Evolutionary conservation across 2,113 vertebrate genomes (phyloP), one percentile per base, ranked within the genome.

Genomic region (Eulemur rufifrons): DNA sequence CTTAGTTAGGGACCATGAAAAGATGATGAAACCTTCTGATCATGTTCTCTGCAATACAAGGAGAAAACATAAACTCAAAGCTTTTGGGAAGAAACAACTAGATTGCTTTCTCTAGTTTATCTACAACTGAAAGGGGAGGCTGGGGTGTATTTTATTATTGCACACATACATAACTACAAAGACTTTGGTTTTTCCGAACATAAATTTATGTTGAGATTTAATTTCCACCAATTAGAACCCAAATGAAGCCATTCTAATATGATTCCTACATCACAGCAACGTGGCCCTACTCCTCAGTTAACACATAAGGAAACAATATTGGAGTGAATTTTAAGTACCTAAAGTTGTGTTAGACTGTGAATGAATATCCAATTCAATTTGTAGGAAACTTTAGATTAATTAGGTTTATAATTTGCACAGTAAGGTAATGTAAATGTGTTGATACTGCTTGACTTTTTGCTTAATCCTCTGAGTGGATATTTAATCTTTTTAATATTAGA

Each of bases 401-500:
- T 99, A 99, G 99, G 98, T 99, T 99, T 99, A 98, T 99, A 99
- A 99, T 99, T 99, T 99, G 98, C 98, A 99, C 99, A 98, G 98
- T 98, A 98, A 99, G 99, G 98, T 99, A 99, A 99, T 99, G 98
- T 98, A 99, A 99, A 99, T 99, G 99, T 98, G 98, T 98, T 98
- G 98, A 98, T 98, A 96, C 98, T 97, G 98, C 98, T 99, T 99
- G 99, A 99, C 99, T 99, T 98, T 99, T 99, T 98, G 98, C 98
- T 97, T 99, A 99, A 99, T 99, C 99, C 99, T 99, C 99, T 99
- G 98, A 99, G 99, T 99, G 99, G 98, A 98, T 99, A 98, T 99
- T 99, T 99, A 99, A 99, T 99, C 99, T 99, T 99, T 99, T 99
- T 99, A 99, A 99, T 99, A 99, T 99, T 99, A 99, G 99, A 99